Conservation (phyloP, 2,797 vertebrate species). For the Siniperca obscura region DNA sequence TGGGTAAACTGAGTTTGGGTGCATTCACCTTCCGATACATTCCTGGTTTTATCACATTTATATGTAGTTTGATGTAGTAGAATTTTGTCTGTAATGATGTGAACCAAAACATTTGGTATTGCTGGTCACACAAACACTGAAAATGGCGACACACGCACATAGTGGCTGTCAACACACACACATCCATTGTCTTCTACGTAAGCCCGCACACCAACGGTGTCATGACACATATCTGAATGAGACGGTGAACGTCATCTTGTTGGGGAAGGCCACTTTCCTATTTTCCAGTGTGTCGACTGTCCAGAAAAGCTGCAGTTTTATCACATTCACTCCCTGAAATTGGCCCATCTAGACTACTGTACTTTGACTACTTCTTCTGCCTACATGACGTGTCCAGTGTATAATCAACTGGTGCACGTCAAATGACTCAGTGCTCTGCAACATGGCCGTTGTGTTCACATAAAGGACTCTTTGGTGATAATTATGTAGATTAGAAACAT, state of each 20-base stretch:
- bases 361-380: not conserved
- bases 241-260: not conserved
- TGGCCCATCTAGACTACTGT: not conserved
- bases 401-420: not conserved
- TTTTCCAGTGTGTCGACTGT: not conserved
- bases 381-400: not conserved
- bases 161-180: not conserved
- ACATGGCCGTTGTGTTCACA: not conserved
- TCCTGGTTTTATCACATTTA: not conserved
- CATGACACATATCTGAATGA: not conserved
- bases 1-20: not conserved
- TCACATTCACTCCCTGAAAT: not conserved
- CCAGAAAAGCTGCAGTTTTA: not conserved
- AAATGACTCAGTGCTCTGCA: not conserved
- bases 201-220: not conserved
- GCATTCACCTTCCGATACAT: too few relatives aligned
- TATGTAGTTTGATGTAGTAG: not conserved
- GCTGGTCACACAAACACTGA: not conserved
- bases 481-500: not conserved
- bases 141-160: not conserved
- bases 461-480: too few relatives aligned
- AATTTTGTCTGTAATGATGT: too few relatives aligned
- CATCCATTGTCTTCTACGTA: not conserved
- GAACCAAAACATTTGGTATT: too few relatives aligned
- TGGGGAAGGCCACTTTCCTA: not conserved